Evolutionary conservation across 2,797 vertebrate genomes (phyloP).

Genomic region (Halcyon badia): DNA sequence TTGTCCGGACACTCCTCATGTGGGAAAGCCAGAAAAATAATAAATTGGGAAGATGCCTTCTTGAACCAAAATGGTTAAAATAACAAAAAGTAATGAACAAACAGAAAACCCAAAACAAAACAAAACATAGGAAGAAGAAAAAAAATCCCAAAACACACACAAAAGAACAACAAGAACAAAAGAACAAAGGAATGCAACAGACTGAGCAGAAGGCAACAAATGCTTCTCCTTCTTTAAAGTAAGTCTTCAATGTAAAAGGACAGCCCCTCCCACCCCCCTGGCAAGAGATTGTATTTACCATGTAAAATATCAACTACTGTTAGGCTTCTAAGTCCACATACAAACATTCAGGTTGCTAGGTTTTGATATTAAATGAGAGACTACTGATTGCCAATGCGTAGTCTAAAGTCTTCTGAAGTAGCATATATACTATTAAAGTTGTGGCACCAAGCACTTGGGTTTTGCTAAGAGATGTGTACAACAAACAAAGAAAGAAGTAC

Average conservation of each 20-base stretch:
- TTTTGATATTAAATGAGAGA: constrained; percentile 61
- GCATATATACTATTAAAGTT: constrained; percentile 41
- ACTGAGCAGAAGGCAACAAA: constrained; percentile 73
- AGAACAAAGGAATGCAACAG: constrained; percentile 48
- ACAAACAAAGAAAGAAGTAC: constrained; percentile 51
- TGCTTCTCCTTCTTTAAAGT: constrained; percentile 49
- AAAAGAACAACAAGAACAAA: not conserved
- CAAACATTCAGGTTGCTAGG: constrained; percentile 58
- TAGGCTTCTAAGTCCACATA: constrained; percentile 68
- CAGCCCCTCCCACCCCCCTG: not conserved
- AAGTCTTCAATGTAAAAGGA: constrained; percentile 57
- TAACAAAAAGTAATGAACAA: not conserved
- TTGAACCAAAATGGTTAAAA: constrained; percentile 41
- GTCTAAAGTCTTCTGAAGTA: constrained; percentile 53
- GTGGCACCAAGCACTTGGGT: constrained; percentile 77
- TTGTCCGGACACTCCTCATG: constrained; percentile 50
- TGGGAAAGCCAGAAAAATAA: constrained; percentile 51
- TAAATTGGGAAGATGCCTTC: constrained; percentile 43
- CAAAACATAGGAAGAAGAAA: not conserved
- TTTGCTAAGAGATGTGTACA: constrained; percentile 52
- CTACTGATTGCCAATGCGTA: constrained; percentile 60
- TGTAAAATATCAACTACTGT: constrained; percentile 41
- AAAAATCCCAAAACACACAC: not conserved
- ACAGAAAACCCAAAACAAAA: too few species aligned
- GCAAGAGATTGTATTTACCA: constrained; percentile 55